Base-by-base conservation (phyloP, 1,140 invertebrate species). In the Trichonephila clavipes region DNA sequence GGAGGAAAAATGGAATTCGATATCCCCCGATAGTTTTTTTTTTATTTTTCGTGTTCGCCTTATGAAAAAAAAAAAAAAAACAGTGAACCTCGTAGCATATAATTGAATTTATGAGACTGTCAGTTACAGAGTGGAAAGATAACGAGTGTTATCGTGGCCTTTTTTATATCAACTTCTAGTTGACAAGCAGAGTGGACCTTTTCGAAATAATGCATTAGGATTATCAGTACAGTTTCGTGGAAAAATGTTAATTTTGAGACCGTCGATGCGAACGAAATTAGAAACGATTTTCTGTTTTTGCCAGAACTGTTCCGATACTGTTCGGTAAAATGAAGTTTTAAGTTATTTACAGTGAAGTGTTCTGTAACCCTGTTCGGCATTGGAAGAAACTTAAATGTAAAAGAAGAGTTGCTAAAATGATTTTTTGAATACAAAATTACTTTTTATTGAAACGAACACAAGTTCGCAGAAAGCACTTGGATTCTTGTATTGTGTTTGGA, bases 51-150 rank as follows among this genome's bases (percentile, higher is more conserved):
- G 18, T 14, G 12, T 28, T 40, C 72, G 12, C 3, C 64, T 72
- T 51, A 77, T 77, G 40, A 77, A 34, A 44, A n/a, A 19, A 61
- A 14, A 16, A 89, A 14, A 28, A 28, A 16, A 40, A 34, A 28
- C 69, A 64, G 28, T 1, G 10, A n/a, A 58, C 5, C 28, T 85
- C 61, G 61, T 85, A 66, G 59, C 81, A 58, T 66, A 51, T 92
- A 92, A 92, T 85, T 92, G 90, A 92, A 92, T 92, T 85, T 85
- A 92, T 58, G 90, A 85, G 77, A 62, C 61, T 92, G 81, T 92
- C 77, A 85, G 90, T 64, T 85, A 21, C 14, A 28, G 28, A 19
- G 34, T 28, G 34, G 72, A 34, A 51, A 77, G 72, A 77, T 77
- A 77, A 77, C 72, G 34, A 77, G 14, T 77, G 66, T 10, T 69